A percentile compares a stretch with the other conserved stretches of the same genome.
Conservation (phyloP, 1,140 invertebrate genomes). For the Drosophila ironensis region DNA sequence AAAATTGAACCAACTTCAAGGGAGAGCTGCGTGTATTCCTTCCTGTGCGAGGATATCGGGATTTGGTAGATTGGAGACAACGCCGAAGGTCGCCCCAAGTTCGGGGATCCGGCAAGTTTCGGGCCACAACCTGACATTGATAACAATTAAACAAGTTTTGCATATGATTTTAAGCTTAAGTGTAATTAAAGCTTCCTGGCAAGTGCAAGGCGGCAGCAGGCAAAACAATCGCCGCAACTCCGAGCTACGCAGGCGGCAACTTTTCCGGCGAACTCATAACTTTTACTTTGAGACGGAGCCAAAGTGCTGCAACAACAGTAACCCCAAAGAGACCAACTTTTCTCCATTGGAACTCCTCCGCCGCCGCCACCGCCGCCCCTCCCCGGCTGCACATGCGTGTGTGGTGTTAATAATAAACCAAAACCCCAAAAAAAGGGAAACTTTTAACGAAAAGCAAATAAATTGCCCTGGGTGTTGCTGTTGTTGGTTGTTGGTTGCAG, state of each 20-base stretch:
- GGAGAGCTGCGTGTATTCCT: too few relatives aligned
- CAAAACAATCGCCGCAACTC: conserved; percentile 5
- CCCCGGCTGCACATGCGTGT: conserved; percentile 4
- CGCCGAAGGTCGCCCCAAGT: not conserved
- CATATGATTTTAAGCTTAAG: conserved; percentile 78
- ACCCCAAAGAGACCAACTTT: conserved; percentile 64
- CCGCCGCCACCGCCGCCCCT: not conserved
- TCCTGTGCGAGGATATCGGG: too few relatives aligned
- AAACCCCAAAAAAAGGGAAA: conserved; percentile 49
- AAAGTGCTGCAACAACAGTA: conserved; percentile 52
- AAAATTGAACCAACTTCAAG: too few relatives aligned
- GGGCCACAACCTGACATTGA: conserved; percentile 47
- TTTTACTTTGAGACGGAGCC: conserved; percentile 71
- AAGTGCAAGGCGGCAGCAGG: conserved; percentile 25
- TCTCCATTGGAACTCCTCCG: conserved; percentile 11
- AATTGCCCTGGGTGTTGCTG: conserved; percentile 44
- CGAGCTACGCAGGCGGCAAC: conserved; percentile 42
- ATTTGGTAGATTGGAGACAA: not conserved
- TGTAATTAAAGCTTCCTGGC: conserved; percentile 71
- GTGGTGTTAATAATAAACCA: conserved; percentile 70
- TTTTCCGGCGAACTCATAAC: conserved; percentile 67
- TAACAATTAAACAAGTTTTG: conserved; percentile 71
- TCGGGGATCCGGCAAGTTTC: conserved; percentile 2
- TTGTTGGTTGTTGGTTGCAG: conserved; percentile 16
- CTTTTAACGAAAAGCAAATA: conserved; percentile 61